Evolutionary conservation across 2,888 invertebrate genomes (phyloP).

Genomic region (Cataglyphis rosenhaueri): DNA sequence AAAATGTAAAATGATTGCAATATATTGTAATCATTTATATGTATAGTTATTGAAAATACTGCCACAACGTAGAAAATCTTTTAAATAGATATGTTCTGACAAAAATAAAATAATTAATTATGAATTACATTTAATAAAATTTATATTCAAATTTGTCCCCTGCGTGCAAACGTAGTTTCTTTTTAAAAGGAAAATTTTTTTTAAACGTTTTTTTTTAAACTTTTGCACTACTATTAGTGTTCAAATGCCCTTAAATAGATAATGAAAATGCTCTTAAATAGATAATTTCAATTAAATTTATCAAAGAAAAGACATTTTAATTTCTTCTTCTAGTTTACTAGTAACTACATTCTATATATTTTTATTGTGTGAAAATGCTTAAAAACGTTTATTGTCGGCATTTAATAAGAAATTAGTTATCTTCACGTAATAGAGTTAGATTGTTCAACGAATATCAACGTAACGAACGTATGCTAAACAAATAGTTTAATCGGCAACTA

Average conservation of each 20-base stretch:
- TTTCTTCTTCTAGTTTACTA: no score
- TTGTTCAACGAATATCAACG: constrained; percentile 4
- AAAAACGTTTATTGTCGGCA: not conserved
- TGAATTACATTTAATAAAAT: not conserved
- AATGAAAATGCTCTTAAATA: not conserved
- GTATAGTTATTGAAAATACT: not conserved
- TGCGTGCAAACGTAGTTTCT: no score
- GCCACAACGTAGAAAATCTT: not conserved
- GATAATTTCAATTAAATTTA: not conserved
- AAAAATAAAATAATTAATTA: not conserved
- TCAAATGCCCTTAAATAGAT: not conserved
- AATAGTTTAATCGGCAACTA: constrained; percentile 39
- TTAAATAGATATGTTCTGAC: not conserved
- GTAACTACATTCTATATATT: constrained; percentile 15
- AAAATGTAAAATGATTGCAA: not conserved
- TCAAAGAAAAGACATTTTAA: no score
- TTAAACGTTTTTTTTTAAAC: no score
- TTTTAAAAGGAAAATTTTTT: no score
- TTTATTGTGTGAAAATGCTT: constrained; percentile 27
- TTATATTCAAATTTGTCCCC: no score
- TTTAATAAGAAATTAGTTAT: constrained; percentile 38
- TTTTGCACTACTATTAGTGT: no score
- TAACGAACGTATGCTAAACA: constrained; percentile 17
- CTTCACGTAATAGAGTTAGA: constrained; percentile 10
- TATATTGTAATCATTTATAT: not conserved